Percentiles rank a stretch among this genome's conserved stretches.
phyloP scores from a whole-genome alignment of 2,113 vertebrate genomes.

The Fulica atra region DNA sequence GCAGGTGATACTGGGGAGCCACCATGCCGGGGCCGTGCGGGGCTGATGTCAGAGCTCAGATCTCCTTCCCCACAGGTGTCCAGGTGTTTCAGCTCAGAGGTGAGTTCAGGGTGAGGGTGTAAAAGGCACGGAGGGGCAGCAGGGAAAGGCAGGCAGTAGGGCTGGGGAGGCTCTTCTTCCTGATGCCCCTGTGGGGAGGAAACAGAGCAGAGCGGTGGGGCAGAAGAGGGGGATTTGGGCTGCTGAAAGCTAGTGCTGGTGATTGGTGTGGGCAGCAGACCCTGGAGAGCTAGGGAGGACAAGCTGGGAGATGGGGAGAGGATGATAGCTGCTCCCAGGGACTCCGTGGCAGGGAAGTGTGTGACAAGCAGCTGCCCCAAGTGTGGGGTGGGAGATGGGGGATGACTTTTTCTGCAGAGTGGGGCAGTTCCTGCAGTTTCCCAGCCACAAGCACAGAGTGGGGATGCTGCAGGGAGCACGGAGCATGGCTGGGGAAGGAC shows the following conservation, averaged over 20 bases:
- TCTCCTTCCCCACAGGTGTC: not conserved
- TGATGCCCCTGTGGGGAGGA: not conserved
- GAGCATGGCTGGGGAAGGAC: rapidly evolving
- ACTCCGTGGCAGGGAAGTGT: rapidly evolving
- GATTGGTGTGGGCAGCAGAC: rapidly evolving
- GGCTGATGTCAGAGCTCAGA: not conserved
- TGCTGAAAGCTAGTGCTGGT: not conserved
- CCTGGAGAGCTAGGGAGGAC: rapidly evolving
- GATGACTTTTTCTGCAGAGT: not conserved
- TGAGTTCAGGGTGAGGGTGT: not conserved
- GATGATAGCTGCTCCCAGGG: not conserved
- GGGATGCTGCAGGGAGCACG: not conserved
- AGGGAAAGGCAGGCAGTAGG: not conserved
- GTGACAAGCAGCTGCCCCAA: not conserved
- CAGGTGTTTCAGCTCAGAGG: not conserved
- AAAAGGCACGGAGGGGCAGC: not conserved
- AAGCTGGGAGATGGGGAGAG: not conserved
- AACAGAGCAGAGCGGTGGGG: not conserved
- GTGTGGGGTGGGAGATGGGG: not conserved
- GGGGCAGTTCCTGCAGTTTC: not conserved
- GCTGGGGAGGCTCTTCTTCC: not conserved
- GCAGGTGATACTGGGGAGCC: too few species aligned
- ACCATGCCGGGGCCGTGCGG: rapidly evolving
- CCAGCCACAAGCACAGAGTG: not conserved
- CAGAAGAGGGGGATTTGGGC: not conserved